Conservation (phyloP, 2,888 invertebrate genomes). For the Geophilus truncorum region DNA sequence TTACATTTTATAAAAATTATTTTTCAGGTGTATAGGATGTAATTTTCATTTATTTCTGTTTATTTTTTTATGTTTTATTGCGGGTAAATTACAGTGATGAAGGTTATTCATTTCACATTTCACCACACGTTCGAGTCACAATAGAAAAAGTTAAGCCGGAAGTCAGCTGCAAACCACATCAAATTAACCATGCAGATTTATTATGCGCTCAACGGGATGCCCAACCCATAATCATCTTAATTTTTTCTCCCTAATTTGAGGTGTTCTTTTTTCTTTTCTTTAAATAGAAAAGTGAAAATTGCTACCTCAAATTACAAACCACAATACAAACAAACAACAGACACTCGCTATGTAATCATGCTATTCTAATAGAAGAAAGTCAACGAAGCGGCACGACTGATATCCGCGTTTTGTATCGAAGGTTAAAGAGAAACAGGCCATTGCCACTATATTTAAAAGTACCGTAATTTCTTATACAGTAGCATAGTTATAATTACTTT, state of each 20-base stretch:
- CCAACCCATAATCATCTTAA: neutral
- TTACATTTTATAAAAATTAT: neutral
- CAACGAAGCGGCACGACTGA: too few species aligned
- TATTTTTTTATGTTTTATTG: neutral
- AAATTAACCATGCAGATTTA: conserved; percentile 12
- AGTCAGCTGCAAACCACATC: conserved; percentile 3
- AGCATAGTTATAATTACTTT: too few species aligned
- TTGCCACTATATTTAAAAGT: too few species aligned
- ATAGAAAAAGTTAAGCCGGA: conserved; percentile 12
- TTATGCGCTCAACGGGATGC: conserved; percentile 1
- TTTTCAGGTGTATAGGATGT: neutral
- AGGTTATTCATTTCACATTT: neutral
- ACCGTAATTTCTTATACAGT: too few species aligned
- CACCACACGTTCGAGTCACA: neutral
- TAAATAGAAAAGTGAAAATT: neutral
- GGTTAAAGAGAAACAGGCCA: too few species aligned
- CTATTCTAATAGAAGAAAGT: too few species aligned
- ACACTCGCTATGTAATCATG: too few species aligned
- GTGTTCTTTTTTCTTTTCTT: neutral
- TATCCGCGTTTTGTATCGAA: too few species aligned
- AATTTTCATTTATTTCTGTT: neutral
- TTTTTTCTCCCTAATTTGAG: neutral
- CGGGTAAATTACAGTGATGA: neutral
- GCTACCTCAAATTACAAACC: neutral
- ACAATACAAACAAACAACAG: neutral